Percentiles rank a stretch among this genome's conserved stretches.
Evolutionary conservation across 1,140 invertebrate genomes (phyloP).

Genomic region (Neodiprion pinetum): DNA sequence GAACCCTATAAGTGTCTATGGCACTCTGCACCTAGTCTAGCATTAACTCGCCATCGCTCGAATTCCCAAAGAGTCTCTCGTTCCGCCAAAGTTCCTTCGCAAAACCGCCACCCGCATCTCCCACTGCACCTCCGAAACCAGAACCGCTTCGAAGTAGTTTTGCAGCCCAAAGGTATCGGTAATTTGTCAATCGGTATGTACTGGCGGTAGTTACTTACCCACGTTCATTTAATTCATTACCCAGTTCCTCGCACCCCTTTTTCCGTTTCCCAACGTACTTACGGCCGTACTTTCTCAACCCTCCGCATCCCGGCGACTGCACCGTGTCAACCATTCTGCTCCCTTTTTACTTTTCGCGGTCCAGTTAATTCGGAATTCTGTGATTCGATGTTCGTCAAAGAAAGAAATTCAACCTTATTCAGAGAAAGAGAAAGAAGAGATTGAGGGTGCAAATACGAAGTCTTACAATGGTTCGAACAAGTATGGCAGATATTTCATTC

Average conservation of each 20-base stretch:
- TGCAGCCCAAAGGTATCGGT: not conserved
- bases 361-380: not conserved
- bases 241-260: not conserved
- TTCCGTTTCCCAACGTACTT: not conserved
- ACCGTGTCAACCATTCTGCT: not conserved
- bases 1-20: too few species aligned
- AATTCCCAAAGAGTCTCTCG: too few species aligned
- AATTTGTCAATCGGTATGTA: not conserved
- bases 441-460: too few species aligned
- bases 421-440: too few species aligned
- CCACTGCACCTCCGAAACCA: not conserved
- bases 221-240: not conserved
- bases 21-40: too few species aligned
- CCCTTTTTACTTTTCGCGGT: not conserved
- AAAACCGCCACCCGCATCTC: not conserved
- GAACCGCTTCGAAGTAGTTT: not conserved
- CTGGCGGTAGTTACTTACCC: not conserved
- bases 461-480: too few species aligned
- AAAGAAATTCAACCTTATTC: too few species aligned
- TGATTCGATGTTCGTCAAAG: too few species aligned
- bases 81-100: too few species aligned
- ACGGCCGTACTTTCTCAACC: not conserved
- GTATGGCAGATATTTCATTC: too few species aligned
- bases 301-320: not conserved
- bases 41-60: too few species aligned